Base-by-base conservation (phyloP, 2,888 invertebrate genomes). In the Drosophila meridiana region DNA sequence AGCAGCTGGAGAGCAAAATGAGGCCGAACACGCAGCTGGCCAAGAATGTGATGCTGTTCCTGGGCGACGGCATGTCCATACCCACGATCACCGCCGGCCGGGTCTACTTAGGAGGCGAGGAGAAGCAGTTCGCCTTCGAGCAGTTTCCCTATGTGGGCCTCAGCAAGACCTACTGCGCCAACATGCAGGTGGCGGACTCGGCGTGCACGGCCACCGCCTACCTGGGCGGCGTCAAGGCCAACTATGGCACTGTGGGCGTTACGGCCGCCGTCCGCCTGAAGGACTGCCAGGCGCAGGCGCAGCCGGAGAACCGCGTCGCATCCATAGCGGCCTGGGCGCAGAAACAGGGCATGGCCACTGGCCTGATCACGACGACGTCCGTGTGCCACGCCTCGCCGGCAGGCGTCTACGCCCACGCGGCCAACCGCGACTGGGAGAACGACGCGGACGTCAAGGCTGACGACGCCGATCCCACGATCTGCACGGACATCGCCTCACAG, bases 61-160 rank as follows among this genome's bases (percentile, higher is more conserved):
- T 97, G 69, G 96, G 96, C 8, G 98, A 98, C 90, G 98, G 98
- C 1, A 97, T 98, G 97, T 97, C 97, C 45, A 94, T 97, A 75
- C 95, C 97, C 0, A 98, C 98, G 0, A 92, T 97, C 56, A 96
- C 97, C 0, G 97, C 97, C 0, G 95, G 97, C 1, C 94, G 98
- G 73, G 95, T 96, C 0, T 96, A 96, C 91, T 93, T 96, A 42
- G 97, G 97, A 0, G 97, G 97, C 0, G 97, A 97, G 92, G 96
- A 97, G 84, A 93, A 95, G 40, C 94, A 94, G 67, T 94, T 97
- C 3, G 94, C 95, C 72, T 97, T 97, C 90, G 97, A 97, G 84
- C 94, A 94, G 28, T 97, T 97, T 82, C 97, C 97, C 0, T 95
- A 95, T 85, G 95, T 95, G 8, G 97, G 96, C 2, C 92, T 97